Evolutionary conservation across 2,888 invertebrate genomes (phyloP), one percentile per base, ranked within the genome.

Genomic region (Tachystola acroxantha): DNA sequence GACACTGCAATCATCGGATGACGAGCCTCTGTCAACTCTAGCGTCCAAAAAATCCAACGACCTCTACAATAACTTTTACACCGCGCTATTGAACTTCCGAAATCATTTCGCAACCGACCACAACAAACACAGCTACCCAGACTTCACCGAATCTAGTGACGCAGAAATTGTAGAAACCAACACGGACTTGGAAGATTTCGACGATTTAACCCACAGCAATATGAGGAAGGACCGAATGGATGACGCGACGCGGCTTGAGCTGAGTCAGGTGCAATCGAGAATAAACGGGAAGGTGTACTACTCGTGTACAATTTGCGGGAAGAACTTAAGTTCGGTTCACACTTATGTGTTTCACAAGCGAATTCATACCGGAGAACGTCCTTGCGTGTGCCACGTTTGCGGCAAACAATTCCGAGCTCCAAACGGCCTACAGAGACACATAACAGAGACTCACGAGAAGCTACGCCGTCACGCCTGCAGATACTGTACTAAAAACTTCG

Each of bases 351-450:
- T 88, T 77, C 92, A 92, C 57, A 76, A 82, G 57, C 78, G 91
- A 9, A 91, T 91, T 37, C 91, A 92, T 60, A 89, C 91, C 5
- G 91, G 91, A 1, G 91, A 91, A 66, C 78, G 90, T 31, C 90
- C 91, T 1, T 91, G 89, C 64, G 89, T 90, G 39, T 92, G 92
- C 55, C 91, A 92, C 62, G 57, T 90, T 11, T 92, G 92, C 61
- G 91, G 91, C 2, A 91, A 90, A 50, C 89, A 89, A 57, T 92
- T 92, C 68, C 80, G 91, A 12, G 88, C 91, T n/a, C 90, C 90
- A 10, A 88, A 89, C 65, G 91, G 91, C 0, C 67, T 92, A 14
- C 88, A 88, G 30, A 75, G 91, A 1, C 92, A 92, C 55, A 53
- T 91, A 13, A 79, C 88, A 12, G 90, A 91, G 50, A 91, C 91